These are phyloP conservation scores for Orycteropus afer DNA, from an alignment of 2,113 vertebrate genomes.

Conservation along the genomic window DNA sequence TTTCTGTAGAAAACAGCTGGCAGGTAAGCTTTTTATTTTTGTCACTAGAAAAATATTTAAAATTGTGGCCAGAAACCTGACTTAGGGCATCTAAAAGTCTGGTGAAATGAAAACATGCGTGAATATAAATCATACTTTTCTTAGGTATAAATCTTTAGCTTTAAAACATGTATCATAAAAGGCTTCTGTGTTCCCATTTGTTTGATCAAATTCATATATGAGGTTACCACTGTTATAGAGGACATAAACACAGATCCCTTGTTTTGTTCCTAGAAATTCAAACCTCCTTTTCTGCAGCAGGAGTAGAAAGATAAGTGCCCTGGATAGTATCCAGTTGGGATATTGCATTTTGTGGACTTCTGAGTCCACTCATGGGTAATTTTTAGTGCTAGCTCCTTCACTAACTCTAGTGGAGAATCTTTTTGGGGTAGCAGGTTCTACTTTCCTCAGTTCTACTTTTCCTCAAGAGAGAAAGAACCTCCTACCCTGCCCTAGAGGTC, in stretches of 20 bases:
- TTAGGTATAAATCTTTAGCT: conserved; percentile 45
- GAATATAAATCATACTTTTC: conserved; percentile 42
- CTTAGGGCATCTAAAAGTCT: neutral
- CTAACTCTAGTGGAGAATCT: neutral
- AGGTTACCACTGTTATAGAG: neutral
- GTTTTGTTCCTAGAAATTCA: conserved; percentile 18
- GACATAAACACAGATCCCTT: neutral
- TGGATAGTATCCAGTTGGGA: neutral
- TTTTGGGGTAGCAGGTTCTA: neutral
- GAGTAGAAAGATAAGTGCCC: neutral
- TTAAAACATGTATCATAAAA: conserved; percentile 24
- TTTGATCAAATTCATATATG: conserved; percentile 31
- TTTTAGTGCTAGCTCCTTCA: neutral
- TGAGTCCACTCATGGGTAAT: neutral
- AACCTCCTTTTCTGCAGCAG: neutral
- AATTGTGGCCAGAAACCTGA: neutral
- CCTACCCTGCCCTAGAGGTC: neutral
- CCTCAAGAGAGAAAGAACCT: conserved; percentile 8
- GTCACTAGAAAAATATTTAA: conserved; percentile 1
- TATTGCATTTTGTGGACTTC: neutral
- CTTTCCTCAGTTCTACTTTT: neutral
- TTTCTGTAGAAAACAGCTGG: conserved; percentile 96
- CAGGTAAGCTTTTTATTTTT: conserved; percentile 89
- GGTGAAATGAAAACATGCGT: conserved; percentile 15
- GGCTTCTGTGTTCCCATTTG: neutral